Evolutionary conservation across 2,888 invertebrate species (phyloP), one percentile per base, ranked within the genome.

Genomic region (Onchidella celtica): DNA sequence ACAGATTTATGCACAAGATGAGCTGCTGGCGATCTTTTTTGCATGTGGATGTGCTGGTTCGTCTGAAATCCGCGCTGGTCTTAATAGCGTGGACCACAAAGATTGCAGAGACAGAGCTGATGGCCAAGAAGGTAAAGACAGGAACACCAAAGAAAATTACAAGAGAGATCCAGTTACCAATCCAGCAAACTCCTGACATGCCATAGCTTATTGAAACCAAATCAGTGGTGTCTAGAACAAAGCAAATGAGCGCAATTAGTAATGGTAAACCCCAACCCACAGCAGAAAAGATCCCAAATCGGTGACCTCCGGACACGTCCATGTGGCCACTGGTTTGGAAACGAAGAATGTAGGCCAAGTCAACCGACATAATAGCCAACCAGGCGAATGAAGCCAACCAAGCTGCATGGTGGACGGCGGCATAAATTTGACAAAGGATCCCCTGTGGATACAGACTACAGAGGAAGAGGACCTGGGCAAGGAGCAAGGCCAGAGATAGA

Each of bases 351-450:
- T 36, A 73, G 1, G 79, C 79, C 47, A 84, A 40, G 38, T 84
- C 66, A 47, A 72, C 27, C 27, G 76, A 63, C 70, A 84, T 76
- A 3, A 38, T 38, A 11, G 79, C 68, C 61, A 82, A 59, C 84
- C 84, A 84, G 1, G 68, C 57, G 55, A 77, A 84, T 34, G 79
- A 57, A 17, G 84, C 55, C 34, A 84, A 40, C 79, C 82, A 70
- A 9, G 29, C 29, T 9, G 76, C 76, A 69, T 84, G 84, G n/a
- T 34, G 69, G 14, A 84, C 24, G 24, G 79, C 61, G n/a, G 84
- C 82, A 34, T 79, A 70, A 1, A 68, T 29, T 40, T 74, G 63
- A 40, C 83, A 83, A 38, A 63, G 47, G 68, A 66, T 57, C 0
- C 83, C 83, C 21, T 36, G 17, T 1, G 81, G 82, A 9, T 66